Conservation (phyloP, 2,113 vertebrate genomes). For the Melanotaenia duboulayi region DNA sequence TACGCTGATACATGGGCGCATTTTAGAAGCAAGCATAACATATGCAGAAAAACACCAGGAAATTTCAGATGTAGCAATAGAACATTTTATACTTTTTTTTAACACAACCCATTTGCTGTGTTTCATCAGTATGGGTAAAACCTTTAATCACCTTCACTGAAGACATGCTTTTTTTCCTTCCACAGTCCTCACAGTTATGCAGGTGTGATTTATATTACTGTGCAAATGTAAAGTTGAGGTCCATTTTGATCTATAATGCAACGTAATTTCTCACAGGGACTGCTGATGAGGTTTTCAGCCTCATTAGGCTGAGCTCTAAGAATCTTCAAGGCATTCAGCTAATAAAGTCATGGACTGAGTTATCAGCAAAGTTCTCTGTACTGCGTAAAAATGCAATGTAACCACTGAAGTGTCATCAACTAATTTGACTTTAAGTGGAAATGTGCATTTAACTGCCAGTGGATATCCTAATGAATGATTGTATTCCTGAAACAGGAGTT, state of each 20-base stretch:
- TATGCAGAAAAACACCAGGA: not conserved
- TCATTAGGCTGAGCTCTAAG: constrained; percentile 55
- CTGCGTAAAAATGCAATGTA: constrained; percentile 39
- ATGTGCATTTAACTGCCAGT: not conserved
- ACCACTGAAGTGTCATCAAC: constrained; percentile 22
- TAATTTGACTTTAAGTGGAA: constrained; percentile 27
- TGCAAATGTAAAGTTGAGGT: constrained; percentile 13
- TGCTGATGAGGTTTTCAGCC: constrained; percentile 60
- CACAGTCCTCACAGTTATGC: constrained; percentile 14
- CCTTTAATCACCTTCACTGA: constrained; percentile 28
- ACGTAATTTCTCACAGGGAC: constrained; percentile 40
- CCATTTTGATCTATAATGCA: constrained; percentile 59
- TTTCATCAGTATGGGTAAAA: constrained; percentile 14
- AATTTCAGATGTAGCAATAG: not conserved
- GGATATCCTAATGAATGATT: not conserved
- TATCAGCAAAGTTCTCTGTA: constrained; percentile 41
- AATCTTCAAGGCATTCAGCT: constrained; percentile 34
- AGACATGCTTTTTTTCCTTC: not conserved
- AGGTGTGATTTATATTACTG: constrained; percentile 5
- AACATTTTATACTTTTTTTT: not conserved
- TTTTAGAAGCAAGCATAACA: not conserved
- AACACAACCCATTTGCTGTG: not conserved
- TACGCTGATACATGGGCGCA: not conserved
- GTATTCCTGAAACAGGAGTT: not conserved
- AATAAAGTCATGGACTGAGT: constrained; percentile 55